Conservation (phyloP, 37 sponge, comb jelly and placozoan species). For the Ephydatia muelleri region DNA sequence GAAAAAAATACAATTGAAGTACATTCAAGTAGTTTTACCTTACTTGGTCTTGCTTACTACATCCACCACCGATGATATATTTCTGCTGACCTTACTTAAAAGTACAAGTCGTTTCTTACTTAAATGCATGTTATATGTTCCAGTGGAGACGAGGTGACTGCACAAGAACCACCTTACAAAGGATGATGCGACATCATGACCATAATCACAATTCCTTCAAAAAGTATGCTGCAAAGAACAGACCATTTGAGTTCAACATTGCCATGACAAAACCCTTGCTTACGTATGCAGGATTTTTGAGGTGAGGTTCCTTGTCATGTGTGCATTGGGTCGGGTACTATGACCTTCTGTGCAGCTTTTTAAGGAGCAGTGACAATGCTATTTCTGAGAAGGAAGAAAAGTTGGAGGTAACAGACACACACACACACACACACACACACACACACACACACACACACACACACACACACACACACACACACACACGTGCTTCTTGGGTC, state of each 20-base stretch:
- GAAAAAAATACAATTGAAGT: too few relatives aligned
- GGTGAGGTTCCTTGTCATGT: constrained; percentile 38
- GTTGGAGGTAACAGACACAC: background rate
- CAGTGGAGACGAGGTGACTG: constrained; percentile 63
- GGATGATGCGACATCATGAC: constrained; percentile 58
- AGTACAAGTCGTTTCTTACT: too few relatives aligned
- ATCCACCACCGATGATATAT: too few relatives aligned
- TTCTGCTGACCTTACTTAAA: too few relatives aligned
- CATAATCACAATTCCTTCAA: constrained; percentile 65
- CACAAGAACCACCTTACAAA: background rate
- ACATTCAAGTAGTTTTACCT: too few relatives aligned
- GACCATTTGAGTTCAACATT: constrained; percentile 23
- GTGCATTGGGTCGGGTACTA: too few relatives aligned
- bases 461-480: background rate
- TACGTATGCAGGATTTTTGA: constrained; percentile 76
- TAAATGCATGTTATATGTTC: background rate
- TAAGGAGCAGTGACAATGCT: constrained; percentile 70
- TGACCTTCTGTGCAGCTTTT: constrained; percentile 49
- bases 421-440: background rate
- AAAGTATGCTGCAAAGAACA: constrained; percentile 47
- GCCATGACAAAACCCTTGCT: constrained; percentile 22
- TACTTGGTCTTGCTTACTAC: too few relatives aligned
- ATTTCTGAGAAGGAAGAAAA: background rate
- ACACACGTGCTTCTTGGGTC: background rate
- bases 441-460: background rate